Percentiles rank a stretch among this genome's conserved stretches.
Evolutionary conservation across 2,888 invertebrate genomes (phyloP).

Genomic region (Conops quadrifasciatus): DNA sequence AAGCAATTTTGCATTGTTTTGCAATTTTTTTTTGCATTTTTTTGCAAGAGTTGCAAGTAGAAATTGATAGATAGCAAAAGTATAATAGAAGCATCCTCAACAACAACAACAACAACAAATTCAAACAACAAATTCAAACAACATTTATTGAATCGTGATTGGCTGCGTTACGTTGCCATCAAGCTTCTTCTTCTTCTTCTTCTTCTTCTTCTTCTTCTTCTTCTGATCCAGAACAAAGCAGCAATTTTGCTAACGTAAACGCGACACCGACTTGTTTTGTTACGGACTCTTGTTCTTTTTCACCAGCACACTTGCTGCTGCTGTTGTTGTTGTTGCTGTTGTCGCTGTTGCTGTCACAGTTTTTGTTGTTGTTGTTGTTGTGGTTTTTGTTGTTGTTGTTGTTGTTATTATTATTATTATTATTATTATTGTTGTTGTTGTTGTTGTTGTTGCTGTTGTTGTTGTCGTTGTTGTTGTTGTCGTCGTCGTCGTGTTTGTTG

Average conservation of each 20-base stretch:
- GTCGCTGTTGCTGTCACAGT: conserved; percentile 36
- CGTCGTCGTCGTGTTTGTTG: too few species aligned
- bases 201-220: too few species aligned
- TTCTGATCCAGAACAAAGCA: too few species aligned
- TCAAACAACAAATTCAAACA: too few species aligned
- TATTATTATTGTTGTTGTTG: background rate
- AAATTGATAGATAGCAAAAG: conserved; percentile 20
- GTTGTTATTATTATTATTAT: background rate
- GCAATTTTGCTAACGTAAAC: too few species aligned
- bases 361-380: too few species aligned
- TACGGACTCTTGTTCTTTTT: too few species aligned
- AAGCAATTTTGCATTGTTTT: conserved; percentile 28
- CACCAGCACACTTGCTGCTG: conserved; percentile 13
- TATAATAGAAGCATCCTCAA: too few species aligned
- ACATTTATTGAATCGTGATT: conserved; percentile 26
- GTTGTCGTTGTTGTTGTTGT: background rate
- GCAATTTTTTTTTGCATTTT: too few species aligned
- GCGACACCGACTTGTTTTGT: too few species aligned
- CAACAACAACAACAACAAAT: too few species aligned
- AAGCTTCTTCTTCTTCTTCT: conserved; percentile 35
- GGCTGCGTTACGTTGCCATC: conserved; percentile 41
- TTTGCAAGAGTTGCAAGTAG: conserved; percentile 17
- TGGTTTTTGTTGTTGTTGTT: background rate
- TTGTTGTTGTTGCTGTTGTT: conserved; percentile 12
- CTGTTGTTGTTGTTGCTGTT: conserved; percentile 27